Percentiles rank a stretch among this genome's conserved stretches.
Conservation (phyloP, 2,888 invertebrate species). For the Mimachlamys varia region DNA sequence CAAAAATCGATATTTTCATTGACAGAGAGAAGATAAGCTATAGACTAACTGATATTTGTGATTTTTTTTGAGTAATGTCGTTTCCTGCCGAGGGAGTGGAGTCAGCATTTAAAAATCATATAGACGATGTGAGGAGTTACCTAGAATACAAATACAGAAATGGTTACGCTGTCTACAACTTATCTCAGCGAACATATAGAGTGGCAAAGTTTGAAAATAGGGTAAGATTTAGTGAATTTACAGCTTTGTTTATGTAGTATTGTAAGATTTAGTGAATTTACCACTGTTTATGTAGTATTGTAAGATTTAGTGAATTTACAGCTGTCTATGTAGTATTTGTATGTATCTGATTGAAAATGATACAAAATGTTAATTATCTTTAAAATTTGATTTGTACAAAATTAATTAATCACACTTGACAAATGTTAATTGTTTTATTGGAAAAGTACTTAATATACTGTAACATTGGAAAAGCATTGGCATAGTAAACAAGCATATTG, state of each 20-base stretch:
- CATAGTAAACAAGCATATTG: too few relatives aligned
- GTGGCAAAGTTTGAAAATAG: constrained; percentile 82
- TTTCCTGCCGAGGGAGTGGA: constrained; percentile 97
- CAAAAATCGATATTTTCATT: not conserved
- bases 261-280: too few relatives aligned
- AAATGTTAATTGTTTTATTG: too few relatives aligned
- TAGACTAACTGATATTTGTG: not conserved
- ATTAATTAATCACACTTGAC: not conserved
- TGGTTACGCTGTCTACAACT: constrained; percentile 93
- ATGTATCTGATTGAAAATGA: too few relatives aligned
- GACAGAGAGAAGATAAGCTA: too few relatives aligned
- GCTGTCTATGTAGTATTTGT: too few relatives aligned
- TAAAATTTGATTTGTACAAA: not conserved
- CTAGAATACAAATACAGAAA: constrained; percentile 87
- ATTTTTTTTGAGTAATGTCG: constrained; percentile 89
- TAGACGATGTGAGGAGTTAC: constrained; percentile 93
- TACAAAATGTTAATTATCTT: not conserved
- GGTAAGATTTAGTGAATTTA: constrained; percentile 63
- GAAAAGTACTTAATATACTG: too few relatives aligned
- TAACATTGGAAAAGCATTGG: too few relatives aligned
- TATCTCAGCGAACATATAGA: constrained; percentile 86
- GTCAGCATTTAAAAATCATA: constrained; percentile 93
- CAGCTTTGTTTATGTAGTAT: too few relatives aligned
- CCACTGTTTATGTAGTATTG: too few relatives aligned
- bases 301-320: too few relatives aligned